Conservation (phyloP, 2,888 invertebrate species). For the Bembecia ichneumoniformis region DNA sequence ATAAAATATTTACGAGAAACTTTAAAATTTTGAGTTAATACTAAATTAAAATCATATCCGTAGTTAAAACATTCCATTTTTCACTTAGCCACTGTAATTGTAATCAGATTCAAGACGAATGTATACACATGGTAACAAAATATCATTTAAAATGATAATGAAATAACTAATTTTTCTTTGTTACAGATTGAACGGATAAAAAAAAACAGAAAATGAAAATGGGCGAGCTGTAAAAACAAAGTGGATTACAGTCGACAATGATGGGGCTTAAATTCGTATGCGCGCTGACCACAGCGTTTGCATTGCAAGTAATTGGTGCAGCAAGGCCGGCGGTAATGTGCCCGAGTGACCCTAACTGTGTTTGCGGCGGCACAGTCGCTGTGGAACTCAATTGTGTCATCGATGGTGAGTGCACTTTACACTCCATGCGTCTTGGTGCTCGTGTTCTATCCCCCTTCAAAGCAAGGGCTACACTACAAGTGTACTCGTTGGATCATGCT, state of each 20-base stretch:
- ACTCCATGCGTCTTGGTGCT: neutral
- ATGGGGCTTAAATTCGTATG: constrained; percentile 48
- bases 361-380: constrained; percentile 59
- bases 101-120: too few relatives aligned
- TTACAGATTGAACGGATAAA: constrained; percentile 14
- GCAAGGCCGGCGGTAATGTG: constrained; percentile 35
- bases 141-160: neutral
- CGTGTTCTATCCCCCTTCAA: neutral
- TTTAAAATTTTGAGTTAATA: too few relatives aligned
- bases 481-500: too few relatives aligned
- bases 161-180: constrained; percentile 4
- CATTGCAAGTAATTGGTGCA: constrained; percentile 54
- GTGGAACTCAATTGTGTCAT: constrained; percentile 65
- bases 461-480: too few relatives aligned
- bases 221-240: neutral
- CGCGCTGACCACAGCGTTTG: constrained; percentile 40
- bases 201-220: constrained; percentile 3
- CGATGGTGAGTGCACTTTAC: constrained; percentile 55
- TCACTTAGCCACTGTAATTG: too few relatives aligned
- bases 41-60: too few relatives aligned
- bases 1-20: too few relatives aligned
- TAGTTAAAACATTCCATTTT: too few relatives aligned
- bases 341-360: constrained; percentile 63
- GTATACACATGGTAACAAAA: too few relatives aligned
- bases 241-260: constrained; percentile 1